Percentiles rank a stretch among this genome's conserved stretches.
Evolutionary conservation across 1,140 invertebrate genomes (phyloP).

Genomic region (Linepithema humile): DNA sequence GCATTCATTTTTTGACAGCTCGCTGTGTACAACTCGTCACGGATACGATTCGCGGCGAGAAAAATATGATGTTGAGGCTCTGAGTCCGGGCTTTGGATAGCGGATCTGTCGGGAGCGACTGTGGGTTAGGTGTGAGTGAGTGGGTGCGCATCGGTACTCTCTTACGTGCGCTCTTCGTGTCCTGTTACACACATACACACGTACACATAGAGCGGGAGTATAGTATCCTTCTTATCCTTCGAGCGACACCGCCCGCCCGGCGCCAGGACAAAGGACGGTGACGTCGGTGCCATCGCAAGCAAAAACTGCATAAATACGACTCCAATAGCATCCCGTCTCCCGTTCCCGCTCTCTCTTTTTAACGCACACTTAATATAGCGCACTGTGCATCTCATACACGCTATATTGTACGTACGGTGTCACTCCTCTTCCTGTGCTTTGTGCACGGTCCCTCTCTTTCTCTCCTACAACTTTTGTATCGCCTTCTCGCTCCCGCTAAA

Average conservation of each 20-base stretch:
- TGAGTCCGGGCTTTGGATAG: too few species aligned
- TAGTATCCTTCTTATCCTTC: slow-evolving; percentile 8
- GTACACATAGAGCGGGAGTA: not conserved
- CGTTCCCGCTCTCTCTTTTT: not conserved
- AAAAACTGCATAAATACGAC: not conserved
- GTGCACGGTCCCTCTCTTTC: not conserved
- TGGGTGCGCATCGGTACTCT: slow-evolving; percentile 28
- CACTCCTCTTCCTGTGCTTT: not conserved
- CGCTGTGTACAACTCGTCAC: not conserved
- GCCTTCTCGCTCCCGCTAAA: not conserved
- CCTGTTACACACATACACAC: not conserved
- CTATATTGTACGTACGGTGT: not conserved
- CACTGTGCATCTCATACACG: not conserved
- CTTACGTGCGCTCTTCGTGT: slow-evolving; percentile 1
- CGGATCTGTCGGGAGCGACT: not conserved
- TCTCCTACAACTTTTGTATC: not conserved
- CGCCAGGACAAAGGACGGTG: slow-evolving; percentile 14
- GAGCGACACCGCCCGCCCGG: slow-evolving; percentile 1
- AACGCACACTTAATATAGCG: not conserved
- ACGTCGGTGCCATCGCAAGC: not conserved
- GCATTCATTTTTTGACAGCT: slow-evolving; percentile 71
- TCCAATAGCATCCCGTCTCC: not conserved
- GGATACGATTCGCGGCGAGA: not conserved
- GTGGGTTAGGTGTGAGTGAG: not conserved
- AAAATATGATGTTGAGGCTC: not conserved